A percentile compares a stretch with the other conserved stretches of the same genome.
These are phyloP conservation scores for Sarcophilus harrisii DNA, from an alignment of 2,797 vertebrate species.

Conservation along the genomic window DNA sequence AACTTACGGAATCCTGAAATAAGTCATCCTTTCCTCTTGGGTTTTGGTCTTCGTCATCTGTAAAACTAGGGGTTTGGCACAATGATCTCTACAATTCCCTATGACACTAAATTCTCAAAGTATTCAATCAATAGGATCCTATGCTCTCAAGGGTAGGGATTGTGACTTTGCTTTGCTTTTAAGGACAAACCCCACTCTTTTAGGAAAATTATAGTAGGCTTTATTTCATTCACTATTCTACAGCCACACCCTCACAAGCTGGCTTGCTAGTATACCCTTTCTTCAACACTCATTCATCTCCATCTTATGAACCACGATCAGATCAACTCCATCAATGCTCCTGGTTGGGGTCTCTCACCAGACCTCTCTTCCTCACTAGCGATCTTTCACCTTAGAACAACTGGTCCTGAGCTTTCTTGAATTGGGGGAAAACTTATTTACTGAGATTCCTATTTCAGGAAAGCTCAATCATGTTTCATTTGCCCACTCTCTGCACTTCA, in stretches of 20 bases:
- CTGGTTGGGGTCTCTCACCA: background rate
- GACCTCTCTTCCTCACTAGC: background rate
- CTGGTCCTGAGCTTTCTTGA: background rate
- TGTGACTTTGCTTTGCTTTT: background rate
- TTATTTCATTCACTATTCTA: background rate
- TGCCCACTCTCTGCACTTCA: background rate
- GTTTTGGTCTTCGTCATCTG: background rate
- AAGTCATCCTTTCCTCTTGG: background rate
- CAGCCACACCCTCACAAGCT: background rate
- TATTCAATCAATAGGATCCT: too few relatives aligned
- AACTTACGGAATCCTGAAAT: background rate
- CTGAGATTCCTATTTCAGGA: background rate
- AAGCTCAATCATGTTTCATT: background rate
- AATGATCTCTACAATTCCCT: background rate
- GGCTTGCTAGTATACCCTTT: background rate
- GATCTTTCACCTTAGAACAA: background rate
- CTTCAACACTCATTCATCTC: background rate
- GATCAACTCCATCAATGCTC: background rate
- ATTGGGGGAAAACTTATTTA: background rate
- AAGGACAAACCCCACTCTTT: background rate
- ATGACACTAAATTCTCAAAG: background rate
- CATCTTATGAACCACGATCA: background rate
- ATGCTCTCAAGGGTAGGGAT: background rate
- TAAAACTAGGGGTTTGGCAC: background rate
- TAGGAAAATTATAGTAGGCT: background rate